Conservation (phyloP, 2,113 vertebrate genomes). For the Orthonyx spaldingii region DNA sequence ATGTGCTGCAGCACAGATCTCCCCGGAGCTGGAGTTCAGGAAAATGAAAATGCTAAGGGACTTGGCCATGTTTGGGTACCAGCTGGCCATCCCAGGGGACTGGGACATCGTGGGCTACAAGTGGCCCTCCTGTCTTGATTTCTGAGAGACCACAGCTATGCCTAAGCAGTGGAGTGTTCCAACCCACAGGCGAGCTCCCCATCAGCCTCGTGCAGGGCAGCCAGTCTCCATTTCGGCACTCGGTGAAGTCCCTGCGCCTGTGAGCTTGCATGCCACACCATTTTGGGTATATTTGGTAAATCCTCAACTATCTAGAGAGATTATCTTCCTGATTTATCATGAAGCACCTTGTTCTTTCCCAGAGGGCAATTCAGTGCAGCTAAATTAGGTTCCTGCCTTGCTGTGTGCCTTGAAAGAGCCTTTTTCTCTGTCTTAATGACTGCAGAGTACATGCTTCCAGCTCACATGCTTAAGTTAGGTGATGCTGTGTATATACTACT, state of each 20-base stretch:
- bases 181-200: accelerated
- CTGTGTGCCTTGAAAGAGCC: background rate
- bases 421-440: background rate
- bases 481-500: background rate
- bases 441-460: background rate
- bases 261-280: background rate
- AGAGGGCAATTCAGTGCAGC: background rate
- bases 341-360: background rate
- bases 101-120: accelerated
- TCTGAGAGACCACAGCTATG: accelerated
- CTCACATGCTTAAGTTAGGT: background rate
- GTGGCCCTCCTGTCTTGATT: background rate
- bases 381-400: background rate
- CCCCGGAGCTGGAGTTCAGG: background rate
- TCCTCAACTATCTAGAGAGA: background rate
- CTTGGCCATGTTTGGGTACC: accelerated
- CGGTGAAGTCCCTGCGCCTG: accelerated
- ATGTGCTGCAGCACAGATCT: background rate
- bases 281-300: background rate
- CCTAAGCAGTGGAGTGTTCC: background rate
- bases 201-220: accelerated
- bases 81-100: background rate
- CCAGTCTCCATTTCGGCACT: background rate
- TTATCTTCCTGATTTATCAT: background rate
- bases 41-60: background rate